Conservation (phyloP, 2,888 invertebrate genomes). For the Diploptera punctata region DNA sequence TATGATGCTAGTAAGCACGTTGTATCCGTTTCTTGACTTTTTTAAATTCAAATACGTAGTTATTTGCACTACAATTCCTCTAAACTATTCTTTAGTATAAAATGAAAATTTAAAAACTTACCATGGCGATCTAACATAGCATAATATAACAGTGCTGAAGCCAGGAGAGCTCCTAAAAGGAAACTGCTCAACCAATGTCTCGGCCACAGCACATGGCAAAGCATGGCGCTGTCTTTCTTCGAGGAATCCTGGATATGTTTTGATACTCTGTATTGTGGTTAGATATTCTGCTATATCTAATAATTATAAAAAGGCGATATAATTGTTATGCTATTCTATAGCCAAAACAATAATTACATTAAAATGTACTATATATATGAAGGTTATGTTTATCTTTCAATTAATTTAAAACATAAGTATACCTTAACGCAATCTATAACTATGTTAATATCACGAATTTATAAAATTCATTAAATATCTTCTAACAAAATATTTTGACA, state of each 20-base stretch:
- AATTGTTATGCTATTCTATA: background rate
- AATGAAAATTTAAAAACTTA: conserved; percentile 43
- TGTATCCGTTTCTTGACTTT: no score
- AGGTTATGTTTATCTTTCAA: conserved; percentile 1
- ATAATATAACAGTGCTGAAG: conserved; percentile 48
- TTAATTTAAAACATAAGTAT: background rate
- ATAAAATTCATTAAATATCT: background rate
- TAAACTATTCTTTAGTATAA: no score
- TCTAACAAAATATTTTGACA: background rate
- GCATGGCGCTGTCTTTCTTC: conserved; percentile 43
- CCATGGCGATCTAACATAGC: conserved; percentile 47
- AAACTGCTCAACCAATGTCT: conserved; percentile 52
- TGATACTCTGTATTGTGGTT: background rate
- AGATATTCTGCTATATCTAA: background rate
- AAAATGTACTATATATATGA: background rate
- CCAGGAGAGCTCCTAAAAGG: conserved; percentile 48
- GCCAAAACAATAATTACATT: background rate
- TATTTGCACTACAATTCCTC: no score
- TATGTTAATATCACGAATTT: background rate
- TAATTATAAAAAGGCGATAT: background rate
- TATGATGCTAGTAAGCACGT: no score
- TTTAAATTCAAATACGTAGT: no score
- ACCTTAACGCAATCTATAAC: background rate
- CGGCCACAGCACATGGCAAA: conserved; percentile 45
- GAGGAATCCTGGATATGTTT: conserved; percentile 43